Evolutionary conservation across 2,888 invertebrate genomes (phyloP).

Genomic region (Girardia tigrina): DNA sequence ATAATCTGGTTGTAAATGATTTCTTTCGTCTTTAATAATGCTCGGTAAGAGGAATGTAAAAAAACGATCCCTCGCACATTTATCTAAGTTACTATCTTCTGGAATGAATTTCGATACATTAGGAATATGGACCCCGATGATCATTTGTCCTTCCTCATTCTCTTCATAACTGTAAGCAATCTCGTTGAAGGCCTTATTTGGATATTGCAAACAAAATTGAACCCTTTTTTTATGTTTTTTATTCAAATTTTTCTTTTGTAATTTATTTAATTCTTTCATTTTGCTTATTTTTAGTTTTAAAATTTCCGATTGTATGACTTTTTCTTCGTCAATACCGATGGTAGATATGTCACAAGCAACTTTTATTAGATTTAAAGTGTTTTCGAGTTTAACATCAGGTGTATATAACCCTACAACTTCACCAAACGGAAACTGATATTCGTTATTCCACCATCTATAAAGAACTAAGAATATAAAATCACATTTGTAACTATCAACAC

Average conservation of each 20-base stretch:
- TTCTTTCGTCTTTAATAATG: neutral
- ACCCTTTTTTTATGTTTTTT: too few relatives aligned
- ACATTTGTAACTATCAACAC: neutral
- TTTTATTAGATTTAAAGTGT: constrained; percentile 19
- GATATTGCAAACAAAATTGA: neutral
- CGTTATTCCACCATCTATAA: neutral
- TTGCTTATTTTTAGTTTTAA: neutral
- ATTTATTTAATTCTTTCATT: neutral
- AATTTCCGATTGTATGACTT: neutral
- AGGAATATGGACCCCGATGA: neutral
- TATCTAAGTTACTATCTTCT: neutral
- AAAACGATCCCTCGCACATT: neutral
- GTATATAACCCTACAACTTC: neutral
- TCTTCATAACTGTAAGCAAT: neutral
- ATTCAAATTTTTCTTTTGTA: neutral
- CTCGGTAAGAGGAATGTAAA: neutral
- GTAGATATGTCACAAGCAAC: neutral
- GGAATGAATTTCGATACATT: neutral
- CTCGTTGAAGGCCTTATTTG: neutral
- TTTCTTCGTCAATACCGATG: neutral
- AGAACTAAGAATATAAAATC: neutral
- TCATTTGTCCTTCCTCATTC: neutral
- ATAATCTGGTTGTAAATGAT: neutral
- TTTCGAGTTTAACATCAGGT: neutral
- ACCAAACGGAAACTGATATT: neutral